Conservation (phyloP, 2,797 vertebrate genomes). For the Harpagifer antarcticus region DNA sequence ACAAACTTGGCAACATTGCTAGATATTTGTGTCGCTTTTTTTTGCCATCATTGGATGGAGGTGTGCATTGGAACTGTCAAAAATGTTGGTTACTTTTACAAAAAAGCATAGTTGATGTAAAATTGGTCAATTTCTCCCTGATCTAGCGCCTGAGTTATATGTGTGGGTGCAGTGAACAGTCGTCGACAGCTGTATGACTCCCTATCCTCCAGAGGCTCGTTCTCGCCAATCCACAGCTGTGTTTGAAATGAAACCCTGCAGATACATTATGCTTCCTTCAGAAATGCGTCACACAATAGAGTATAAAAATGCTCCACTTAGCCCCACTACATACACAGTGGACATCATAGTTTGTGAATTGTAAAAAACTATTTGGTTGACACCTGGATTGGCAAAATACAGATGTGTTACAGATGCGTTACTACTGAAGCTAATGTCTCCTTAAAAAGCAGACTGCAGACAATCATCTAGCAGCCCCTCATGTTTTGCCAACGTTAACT, state of each 20-base stretch:
- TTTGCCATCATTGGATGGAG: neutral
- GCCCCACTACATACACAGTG: neutral
- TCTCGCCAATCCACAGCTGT: neutral
- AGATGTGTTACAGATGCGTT: neutral
- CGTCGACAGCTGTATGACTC: neutral
- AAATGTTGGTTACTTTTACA: constrained; percentile 22
- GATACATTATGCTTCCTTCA: neutral
- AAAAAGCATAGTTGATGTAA: constrained; percentile 17
- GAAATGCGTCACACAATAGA: neutral
- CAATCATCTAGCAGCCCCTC: neutral
- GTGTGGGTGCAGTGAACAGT: constrained; percentile 24
- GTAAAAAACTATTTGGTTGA: neutral
- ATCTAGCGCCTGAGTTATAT: no score
- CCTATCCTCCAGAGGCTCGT: neutral
- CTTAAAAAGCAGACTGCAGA: neutral
- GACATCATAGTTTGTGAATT: neutral
- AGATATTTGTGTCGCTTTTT: constrained; percentile 1
- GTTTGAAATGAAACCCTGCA: constrained; percentile 8
- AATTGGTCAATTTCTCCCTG: constrained; percentile 11
- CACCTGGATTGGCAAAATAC: neutral
- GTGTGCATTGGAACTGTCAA: constrained; percentile 23
- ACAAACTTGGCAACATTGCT: neutral
- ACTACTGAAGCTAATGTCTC: neutral
- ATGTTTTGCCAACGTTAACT: neutral
- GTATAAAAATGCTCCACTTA: neutral